Evolutionary conservation across 1,140 invertebrate species (phyloP).

Genomic region (Meloidogyne floridensis): DNA sequence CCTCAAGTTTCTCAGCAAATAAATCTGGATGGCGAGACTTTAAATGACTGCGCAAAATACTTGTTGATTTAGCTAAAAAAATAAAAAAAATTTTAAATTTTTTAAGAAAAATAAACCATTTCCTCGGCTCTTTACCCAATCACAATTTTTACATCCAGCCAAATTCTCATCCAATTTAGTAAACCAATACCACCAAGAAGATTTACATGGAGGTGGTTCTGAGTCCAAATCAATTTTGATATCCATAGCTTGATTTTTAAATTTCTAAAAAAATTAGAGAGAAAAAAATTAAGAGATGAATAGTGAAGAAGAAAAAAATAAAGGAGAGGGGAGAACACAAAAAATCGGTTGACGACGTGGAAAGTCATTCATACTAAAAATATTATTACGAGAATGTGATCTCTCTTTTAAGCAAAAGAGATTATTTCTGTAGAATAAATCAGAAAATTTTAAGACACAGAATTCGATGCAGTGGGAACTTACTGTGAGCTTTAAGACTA

Average conservation of each 20-base stretch:
- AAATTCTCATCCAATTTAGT: constrained; percentile 17
- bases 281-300: too few species aligned
- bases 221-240: neutral
- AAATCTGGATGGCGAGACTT: constrained; percentile 21
- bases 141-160: constrained; percentile 25
- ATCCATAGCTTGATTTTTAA: neutral
- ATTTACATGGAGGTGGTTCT: neutral
- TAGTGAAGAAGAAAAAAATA: too few species aligned
- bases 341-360: too few species aligned
- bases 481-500: too few species aligned
- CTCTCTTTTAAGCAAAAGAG: too few species aligned
- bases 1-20: constrained; percentile 4
- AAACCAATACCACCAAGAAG: constrained; percentile 32
- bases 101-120: neutral
- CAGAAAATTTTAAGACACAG: too few species aligned
- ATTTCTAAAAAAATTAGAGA: neutral
- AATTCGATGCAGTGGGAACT: too few species aligned
- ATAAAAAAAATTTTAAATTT: too few species aligned
- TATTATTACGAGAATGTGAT: too few species aligned
- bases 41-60: constrained; percentile 29
- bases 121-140: constrained; percentile 11
- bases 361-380: too few species aligned
- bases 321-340: too few species aligned
- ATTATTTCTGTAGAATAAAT: too few species aligned
- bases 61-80: constrained; percentile 23